Evolutionary conservation across 2,113 vertebrate species (phyloP), one percentile per base, ranked within the genome.

Genomic region (Gobiocypris rarus): DNA sequence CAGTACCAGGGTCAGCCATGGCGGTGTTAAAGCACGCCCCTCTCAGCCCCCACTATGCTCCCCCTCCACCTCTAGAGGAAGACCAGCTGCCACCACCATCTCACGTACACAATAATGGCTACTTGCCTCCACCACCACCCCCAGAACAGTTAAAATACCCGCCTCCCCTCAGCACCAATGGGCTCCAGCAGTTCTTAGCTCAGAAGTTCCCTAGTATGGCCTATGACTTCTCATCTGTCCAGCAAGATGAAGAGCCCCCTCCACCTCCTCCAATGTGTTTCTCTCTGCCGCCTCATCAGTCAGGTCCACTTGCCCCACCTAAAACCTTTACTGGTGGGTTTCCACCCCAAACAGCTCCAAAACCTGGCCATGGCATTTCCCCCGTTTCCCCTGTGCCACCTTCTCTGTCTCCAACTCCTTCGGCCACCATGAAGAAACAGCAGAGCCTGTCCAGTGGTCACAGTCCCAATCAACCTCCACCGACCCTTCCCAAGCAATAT

Each of bases 401-500:
- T 91, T 94, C 0, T 91, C 90, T 92, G 58, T 88, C 90, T 1
- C 91, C 92, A 0, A 87, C 91, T 0, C 90, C 89, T 13, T 43
- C 87, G 2, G 22, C 34, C 6, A 58, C 93, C 0, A 86, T 95
- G 1, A 97, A 95, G 77, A 98, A 96, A 88, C 97, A 96, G 89
- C 93, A 96, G 0, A 95, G 93, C 26, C 93, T 96, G 74, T 95
- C 96, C 0, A 91, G 92, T 0, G 90, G 95, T 73, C 96, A 95
- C 89, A 94, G 89, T 74, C 93, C 93, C 0, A 94, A 90, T 75
- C 93, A 58, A 90, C 95, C 97, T 0, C 97, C 97, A 0, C 95
- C 96, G 1, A 96, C 95, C 0, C 90, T 98, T 24, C 96, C 97
- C 34, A 98, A 98, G 90, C 97, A 98, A 87, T 97, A 97, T 92